Evolutionary conservation across 2,797 vertebrate genomes (phyloP), one percentile per base, ranked within the genome.

Genomic region (Phataginus tricuspis): DNA sequence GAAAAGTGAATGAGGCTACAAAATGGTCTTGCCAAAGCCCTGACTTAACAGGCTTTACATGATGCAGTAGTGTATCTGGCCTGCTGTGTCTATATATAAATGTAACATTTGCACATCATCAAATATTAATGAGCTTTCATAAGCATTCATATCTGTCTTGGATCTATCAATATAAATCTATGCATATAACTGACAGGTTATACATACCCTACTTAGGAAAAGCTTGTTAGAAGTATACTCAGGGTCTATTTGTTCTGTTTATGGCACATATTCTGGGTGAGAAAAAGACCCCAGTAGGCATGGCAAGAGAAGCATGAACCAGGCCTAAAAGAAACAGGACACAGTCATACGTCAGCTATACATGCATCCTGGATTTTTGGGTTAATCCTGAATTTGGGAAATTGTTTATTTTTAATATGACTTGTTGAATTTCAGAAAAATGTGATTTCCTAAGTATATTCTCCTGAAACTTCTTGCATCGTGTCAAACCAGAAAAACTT

Each of bases 261-360:
- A 96, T 93, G 88, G 94, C 94, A 96, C 83, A 59, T 89, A 72
- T 57, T 37, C 39, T 86, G 57, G 94, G 61, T 55, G 77, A 91
- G 37, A 51, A 55, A 91, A 69, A n/a, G n/a, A 57, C 34, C 72
- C 63, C 59, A 83, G 0, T 12, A 64, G 34, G 39, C 18, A 27
- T 39, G 55, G n/a, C 39, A 75, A 75, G 74, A 74, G 49, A 92
- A 90, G 64, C 77, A 89, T 78, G 29, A 94, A 80, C 0, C 37
- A 75, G 27, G 29, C 31, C 79, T 80, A 25, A 87, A 55, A 72
- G 45, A 84, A 57, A 2, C 12, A 87, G 75, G 64, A 69, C 39
- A 74, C 5, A 79, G 45, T 87, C 77, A 31, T 23, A 69, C 11
- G 14, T 74, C 71, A 87, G 21, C 31, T 95, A 51, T 34, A 71